Base-by-base conservation (phyloP, 2,113 vertebrate genomes). In the Mixornis gularis region DNA sequence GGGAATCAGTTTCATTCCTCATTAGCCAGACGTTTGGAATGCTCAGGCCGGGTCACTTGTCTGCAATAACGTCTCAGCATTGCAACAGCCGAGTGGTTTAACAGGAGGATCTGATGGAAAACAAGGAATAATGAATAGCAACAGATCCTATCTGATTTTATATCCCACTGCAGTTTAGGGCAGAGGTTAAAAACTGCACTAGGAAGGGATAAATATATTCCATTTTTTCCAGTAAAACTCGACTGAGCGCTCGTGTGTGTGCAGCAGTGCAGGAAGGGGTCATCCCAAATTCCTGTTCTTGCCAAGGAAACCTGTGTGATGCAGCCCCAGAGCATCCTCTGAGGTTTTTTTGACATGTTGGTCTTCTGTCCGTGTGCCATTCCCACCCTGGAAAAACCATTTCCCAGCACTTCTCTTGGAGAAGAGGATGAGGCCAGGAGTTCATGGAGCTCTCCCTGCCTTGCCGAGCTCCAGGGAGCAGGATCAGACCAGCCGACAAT, bases 401-500 rank as follows among this genome's bases (percentile, higher is more conserved):
- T 53, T 41, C 3, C 30, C 18, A 32, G 13, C 2, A 0, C 12
- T 25, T 58, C 6, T 8, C 46, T 55, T 24, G 1, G 1, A 53
- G 49, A 34, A 40, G 6, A 21, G 22, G 16, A 19, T 3, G 6
- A 12, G 15, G 6, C 64, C 19, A 19, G 1, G 73, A 64, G 44
- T 17, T 38, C 27, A 2, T 1, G 3, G 46, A 65, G 34, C 30
- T 10, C 20, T 29, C 32, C 26, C 69, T n/a, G 52, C 55, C 30
- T n/a, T 0, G 0, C 48, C 1, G 7, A 43, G 58, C 40, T 29
- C 52, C 12, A 4, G 6, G 66, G 46, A 84, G 41, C 49, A 43
- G 81, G 41, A 36, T 11, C 1, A 0, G 72, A n/a, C 11, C 3
- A 0, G 10, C 26, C 4, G 5, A 21, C 0, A 13, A 1, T 10